Evolutionary conservation across 2,888 invertebrate genomes (phyloP).

Genomic region (Drosophila tanythrix): DNA sequence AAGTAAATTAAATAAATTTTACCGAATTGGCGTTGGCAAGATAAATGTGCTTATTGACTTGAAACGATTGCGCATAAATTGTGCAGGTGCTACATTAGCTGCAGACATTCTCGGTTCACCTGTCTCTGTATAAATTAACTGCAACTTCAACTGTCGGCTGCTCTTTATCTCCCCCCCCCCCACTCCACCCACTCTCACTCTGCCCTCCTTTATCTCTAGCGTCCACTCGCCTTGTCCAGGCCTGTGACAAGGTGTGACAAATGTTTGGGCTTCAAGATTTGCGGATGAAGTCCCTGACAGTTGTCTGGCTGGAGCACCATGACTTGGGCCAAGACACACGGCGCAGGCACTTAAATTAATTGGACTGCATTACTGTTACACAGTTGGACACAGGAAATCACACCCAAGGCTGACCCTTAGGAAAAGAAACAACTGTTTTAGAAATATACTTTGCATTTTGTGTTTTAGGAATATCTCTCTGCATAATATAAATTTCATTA

Average conservation of each 20-base stretch:
- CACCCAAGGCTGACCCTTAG: neutral
- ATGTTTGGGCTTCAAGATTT: conserved; percentile 44
- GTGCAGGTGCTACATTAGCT: conserved; percentile 46
- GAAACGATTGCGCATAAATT: conserved; percentile 75
- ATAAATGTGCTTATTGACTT: conserved; percentile 81
- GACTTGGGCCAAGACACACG: conserved; percentile 9
- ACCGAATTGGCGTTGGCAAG: conserved; percentile 57
- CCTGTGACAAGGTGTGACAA: conserved; percentile 41
- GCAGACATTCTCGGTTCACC: conserved; percentile 24
- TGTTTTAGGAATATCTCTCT: neutral
- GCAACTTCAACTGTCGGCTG: conserved; percentile 31
- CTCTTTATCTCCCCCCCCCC: neutral
- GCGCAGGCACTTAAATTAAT: conserved; percentile 48
- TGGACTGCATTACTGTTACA: conserved; percentile 28
- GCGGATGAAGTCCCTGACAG: conserved; percentile 43
- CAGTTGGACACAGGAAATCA: neutral
- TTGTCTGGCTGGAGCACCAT: conserved; percentile 32
- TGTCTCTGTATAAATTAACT: conserved; percentile 63
- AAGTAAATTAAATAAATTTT: conserved; percentile 70
- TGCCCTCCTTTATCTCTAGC: neutral
- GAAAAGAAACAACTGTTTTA: neutral
- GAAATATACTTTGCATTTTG: neutral
- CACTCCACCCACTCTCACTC: neutral
- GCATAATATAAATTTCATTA: neutral
- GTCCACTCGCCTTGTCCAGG: neutral